Conservation (phyloP, 2,797 vertebrate genomes). For the Manis pentadactyla region DNA sequence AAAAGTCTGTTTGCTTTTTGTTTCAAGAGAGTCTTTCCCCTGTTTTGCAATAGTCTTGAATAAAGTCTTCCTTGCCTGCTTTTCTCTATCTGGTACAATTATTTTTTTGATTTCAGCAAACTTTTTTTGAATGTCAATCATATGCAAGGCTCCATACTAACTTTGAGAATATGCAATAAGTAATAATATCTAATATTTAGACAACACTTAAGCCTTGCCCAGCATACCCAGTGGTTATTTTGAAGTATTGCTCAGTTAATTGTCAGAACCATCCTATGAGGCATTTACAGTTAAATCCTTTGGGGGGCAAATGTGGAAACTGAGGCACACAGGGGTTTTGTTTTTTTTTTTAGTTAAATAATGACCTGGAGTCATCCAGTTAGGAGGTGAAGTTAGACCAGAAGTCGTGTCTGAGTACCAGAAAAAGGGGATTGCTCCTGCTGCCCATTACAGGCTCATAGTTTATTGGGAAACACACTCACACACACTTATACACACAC, state of each 20-base stretch:
- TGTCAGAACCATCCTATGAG: background rate
- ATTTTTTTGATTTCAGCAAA: background rate
- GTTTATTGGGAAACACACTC: background rate
- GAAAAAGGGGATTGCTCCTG: background rate
- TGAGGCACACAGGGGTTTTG: background rate
- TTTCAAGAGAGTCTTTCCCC: background rate
- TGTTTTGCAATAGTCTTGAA: background rate
- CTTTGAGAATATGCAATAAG: background rate
- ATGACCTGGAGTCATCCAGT: background rate
- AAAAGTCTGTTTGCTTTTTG: background rate
- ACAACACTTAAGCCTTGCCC: background rate
- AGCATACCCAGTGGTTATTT: background rate
- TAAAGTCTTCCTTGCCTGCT: background rate
- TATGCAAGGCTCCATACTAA: background rate
- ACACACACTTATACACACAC: background rate
- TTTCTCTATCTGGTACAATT: background rate
- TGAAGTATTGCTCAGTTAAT: background rate
- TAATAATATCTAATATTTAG: background rate
- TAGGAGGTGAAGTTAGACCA: background rate
- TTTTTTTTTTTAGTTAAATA: slow-evolving; percentile 18
- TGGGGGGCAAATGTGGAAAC: background rate
- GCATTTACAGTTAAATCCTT: background rate
- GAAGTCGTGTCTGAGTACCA: background rate
- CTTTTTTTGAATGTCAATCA: background rate
- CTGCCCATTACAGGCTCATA: background rate